These are phyloP conservation scores for Semibalanus balanoides DNA, from an alignment of 1,140 invertebrate genomes.

Conservation along the genomic window DNA sequence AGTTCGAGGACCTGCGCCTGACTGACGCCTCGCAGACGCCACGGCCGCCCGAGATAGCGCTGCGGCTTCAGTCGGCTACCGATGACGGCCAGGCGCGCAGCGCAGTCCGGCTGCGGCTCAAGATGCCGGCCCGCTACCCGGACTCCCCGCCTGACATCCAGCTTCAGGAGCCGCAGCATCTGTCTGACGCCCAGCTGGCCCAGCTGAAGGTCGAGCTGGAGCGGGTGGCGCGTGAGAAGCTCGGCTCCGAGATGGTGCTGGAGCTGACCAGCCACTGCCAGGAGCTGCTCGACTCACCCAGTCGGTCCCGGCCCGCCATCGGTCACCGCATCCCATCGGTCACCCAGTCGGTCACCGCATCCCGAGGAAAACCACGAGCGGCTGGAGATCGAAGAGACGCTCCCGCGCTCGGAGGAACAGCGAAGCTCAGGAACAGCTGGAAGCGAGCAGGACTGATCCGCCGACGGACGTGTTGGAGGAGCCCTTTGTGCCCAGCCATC, in stretches of 20 bases:
- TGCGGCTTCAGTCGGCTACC: conserved; percentile 3
- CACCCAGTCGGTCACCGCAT: no score
- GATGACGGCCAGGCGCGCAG: background rate
- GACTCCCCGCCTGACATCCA: background rate
- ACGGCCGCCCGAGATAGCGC: conserved; percentile 15
- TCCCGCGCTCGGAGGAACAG: background rate
- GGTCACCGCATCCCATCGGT: no score
- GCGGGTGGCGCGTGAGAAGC: background rate
- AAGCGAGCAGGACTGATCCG: background rate
- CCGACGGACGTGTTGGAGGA: conserved; percentile 60
- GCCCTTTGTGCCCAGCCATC: conserved; percentile 52
- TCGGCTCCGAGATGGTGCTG: background rate
- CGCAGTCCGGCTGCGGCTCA: background rate
- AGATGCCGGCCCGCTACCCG: background rate
- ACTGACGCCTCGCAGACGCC: conserved; percentile 18
- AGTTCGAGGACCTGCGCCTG: conserved; percentile 16
- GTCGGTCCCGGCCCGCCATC: no score
- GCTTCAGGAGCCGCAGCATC: background rate
- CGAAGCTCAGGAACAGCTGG: background rate
- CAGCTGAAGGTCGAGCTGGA: background rate
- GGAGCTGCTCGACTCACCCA: no score
- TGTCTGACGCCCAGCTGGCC: background rate
- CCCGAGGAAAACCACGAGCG: background rate
- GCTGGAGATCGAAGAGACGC: background rate
- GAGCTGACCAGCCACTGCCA: no score